Evolutionary conservation across 2,113 vertebrate species (phyloP).

Genomic region (Cebidichthys violaceus): DNA sequence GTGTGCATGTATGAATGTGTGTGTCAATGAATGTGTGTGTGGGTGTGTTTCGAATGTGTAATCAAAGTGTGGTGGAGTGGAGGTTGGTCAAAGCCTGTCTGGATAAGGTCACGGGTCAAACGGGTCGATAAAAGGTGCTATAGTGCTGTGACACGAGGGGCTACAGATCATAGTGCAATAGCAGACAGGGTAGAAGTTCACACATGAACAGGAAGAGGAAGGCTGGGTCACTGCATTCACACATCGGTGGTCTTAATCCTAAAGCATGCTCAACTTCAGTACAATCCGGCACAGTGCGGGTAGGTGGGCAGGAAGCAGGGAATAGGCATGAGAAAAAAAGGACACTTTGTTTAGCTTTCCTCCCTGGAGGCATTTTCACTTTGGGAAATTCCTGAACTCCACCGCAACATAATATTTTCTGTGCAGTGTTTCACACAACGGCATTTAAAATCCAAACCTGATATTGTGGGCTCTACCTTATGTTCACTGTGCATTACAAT

Average conservation of each 20-base stretch:
- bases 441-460: conserved; percentile 3
- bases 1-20: conserved; percentile 13
- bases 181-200: conserved; percentile 54
- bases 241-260: conserved; percentile 48
- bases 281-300: conserved; percentile 37
- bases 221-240: conserved; percentile 57
- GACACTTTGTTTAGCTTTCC: conserved; percentile 26
- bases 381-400: conserved; percentile 43
- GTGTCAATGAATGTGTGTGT: conserved; percentile 13
- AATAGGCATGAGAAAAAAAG: conserved; percentile 16
- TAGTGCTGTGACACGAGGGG: conserved; percentile 48
- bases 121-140: conserved; percentile 29
- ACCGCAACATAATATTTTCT: conserved; percentile 41
- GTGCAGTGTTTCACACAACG: background rate
- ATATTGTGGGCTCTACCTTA: background rate
- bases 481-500: background rate
- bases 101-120: conserved; percentile 44
- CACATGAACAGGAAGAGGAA: conserved; percentile 41
- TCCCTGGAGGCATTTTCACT: conserved; percentile 25
- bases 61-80: conserved; percentile 20
- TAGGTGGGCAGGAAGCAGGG: conserved; percentile 46
- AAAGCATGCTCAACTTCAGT: conserved; percentile 67
- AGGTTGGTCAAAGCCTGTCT: conserved; percentile 26
- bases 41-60: conserved; percentile 4
- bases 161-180: conserved; percentile 55